Evolutionary conservation across 1,140 invertebrate genomes (phyloP).

Genomic region (Latrodectus geometricus): DNA sequence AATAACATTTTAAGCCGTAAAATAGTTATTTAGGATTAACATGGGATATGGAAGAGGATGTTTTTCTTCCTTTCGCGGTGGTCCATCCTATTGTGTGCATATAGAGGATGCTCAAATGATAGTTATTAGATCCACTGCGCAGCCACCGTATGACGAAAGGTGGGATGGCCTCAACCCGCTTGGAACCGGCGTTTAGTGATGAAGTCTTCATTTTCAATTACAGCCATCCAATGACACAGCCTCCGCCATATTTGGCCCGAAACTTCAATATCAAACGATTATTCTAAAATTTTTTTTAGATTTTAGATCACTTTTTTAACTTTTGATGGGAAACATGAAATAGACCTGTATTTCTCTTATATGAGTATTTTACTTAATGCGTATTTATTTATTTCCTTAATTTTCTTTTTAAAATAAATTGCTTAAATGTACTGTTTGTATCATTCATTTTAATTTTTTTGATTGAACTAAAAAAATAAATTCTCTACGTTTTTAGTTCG

Average conservation of each 20-base stretch:
- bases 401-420: too few relatives aligned
- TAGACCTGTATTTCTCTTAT: too few relatives aligned
- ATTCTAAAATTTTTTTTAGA: too few relatives aligned
- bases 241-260: slow-evolving; percentile 12
- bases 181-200: slow-evolving; percentile 11
- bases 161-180: background rate
- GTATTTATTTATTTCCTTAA: too few relatives aligned
- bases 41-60: background rate
- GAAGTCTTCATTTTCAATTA: slow-evolving; percentile 33
- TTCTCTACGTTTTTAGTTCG: too few relatives aligned
- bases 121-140: slow-evolving; percentile 10
- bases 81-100: slow-evolving; percentile 30
- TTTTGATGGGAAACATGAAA: too few relatives aligned
- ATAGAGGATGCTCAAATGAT: background rate
- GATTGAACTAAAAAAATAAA: too few relatives aligned
- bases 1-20: slow-evolving; percentile 17
- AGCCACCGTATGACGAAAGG: background rate
- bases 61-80: slow-evolving; percentile 12
- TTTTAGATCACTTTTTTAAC: too few relatives aligned
- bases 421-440: too few relatives aligned
- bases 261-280: too few relatives aligned
- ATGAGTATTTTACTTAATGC: too few relatives aligned
- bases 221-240: background rate
- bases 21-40: background rate
- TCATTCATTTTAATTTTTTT: too few relatives aligned